phyloP scores from a whole-genome alignment of 2,113 vertebrate genomes.

The Channa argus region DNA sequence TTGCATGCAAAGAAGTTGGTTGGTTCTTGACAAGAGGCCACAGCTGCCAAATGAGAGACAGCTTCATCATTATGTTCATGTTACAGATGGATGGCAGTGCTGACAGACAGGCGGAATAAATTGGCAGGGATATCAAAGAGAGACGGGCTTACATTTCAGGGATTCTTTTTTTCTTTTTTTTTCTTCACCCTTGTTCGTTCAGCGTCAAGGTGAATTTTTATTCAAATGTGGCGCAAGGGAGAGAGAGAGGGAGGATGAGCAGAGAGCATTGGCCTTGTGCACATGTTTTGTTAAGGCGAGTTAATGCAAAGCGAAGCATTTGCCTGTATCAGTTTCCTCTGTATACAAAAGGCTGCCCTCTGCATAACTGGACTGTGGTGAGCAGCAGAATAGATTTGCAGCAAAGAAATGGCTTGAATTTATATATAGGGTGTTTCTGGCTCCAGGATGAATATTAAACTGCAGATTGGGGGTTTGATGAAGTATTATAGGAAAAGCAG shows the following conservation, averaged over 20 bases:
- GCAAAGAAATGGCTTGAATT: background rate
- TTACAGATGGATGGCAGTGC: constrained; percentile 77
- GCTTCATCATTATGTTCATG: constrained; percentile 71
- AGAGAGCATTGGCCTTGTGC: constrained; percentile 24
- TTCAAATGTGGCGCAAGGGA: constrained; percentile 47
- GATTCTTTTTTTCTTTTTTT: constrained; percentile 16
- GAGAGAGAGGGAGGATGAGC: background rate
- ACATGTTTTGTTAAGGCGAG: constrained; percentile 51
- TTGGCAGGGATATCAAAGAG: constrained; percentile 72
- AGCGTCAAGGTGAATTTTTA: constrained; percentile 67
- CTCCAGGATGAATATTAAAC: background rate
- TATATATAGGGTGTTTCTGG: background rate
- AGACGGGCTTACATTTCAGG: constrained; percentile 71
- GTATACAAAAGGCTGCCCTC: constrained; percentile 9
- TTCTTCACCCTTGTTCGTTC: constrained; percentile 7
- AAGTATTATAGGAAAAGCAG: background rate
- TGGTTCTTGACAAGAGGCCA: constrained; percentile 66
- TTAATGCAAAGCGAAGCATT: constrained; percentile 61
- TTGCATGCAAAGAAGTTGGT: constrained; percentile 72
- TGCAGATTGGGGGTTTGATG: background rate
- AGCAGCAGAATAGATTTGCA: background rate
- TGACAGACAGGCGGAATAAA: constrained; percentile 78
- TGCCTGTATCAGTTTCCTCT: constrained; percentile 38
- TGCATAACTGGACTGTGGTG: constrained; percentile 41
- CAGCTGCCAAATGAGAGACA: constrained; percentile 75